Percentiles rank a stretch among this genome's conserved stretches.
phyloP scores from a whole-genome alignment of 1,140 invertebrate species.

The Maniola jurtina region DNA sequence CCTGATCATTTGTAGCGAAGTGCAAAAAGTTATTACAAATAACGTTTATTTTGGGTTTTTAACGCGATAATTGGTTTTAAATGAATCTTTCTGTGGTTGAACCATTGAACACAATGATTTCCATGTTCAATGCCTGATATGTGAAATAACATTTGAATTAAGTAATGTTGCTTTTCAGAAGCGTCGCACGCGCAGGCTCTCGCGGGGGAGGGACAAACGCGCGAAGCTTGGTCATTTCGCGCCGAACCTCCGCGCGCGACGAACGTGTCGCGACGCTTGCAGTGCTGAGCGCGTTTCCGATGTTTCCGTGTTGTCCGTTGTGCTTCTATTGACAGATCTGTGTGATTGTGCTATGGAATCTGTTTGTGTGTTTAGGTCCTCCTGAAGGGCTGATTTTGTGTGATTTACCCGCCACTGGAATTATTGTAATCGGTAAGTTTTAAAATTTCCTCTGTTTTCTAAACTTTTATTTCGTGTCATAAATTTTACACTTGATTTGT shows the following conservation, averaged over 20 bases:
- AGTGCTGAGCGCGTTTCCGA: constrained; percentile 55
- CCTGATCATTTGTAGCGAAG: too few relatives aligned
- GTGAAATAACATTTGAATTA: background rate
- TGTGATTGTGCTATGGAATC: constrained; percentile 68
- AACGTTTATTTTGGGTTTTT: too few relatives aligned
- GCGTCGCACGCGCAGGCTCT: constrained; percentile 48
- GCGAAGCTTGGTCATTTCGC: constrained; percentile 46
- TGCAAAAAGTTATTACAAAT: too few relatives aligned
- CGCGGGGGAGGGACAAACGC: constrained; percentile 21
- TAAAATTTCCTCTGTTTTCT: background rate
- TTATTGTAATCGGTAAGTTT: constrained; percentile 44
- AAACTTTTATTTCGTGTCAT: background rate
- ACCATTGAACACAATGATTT: too few relatives aligned
- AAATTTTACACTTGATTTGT: background rate
- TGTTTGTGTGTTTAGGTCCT: constrained; percentile 53
- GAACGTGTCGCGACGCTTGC: constrained; percentile 59
- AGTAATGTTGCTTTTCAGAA: constrained; percentile 16
- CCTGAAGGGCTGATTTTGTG: constrained; percentile 58
- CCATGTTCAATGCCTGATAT: background rate
- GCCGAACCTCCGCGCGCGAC: constrained; percentile 67
- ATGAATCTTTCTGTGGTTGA: too few relatives aligned
- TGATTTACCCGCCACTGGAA: constrained; percentile 45
- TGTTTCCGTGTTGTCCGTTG: constrained; percentile 54
- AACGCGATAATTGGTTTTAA: too few relatives aligned
- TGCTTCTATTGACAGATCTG: constrained; percentile 46